Conservation (phyloP, 2,113 vertebrate species). For the Callorhinus ursinus region DNA sequence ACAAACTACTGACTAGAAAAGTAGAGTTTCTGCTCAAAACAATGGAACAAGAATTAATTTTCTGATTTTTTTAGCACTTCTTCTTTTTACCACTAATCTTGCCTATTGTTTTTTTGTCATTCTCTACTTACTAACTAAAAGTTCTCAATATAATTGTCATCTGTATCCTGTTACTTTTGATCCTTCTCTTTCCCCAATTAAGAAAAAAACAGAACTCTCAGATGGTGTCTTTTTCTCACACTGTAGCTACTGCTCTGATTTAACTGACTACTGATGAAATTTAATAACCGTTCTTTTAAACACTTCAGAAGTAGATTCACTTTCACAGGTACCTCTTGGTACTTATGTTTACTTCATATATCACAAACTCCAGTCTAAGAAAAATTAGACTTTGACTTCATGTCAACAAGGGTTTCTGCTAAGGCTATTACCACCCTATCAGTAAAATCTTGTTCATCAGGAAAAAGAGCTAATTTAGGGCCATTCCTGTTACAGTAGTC, state of each 20-base stretch:
- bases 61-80: background rate
- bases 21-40: background rate
- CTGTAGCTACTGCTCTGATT: background rate
- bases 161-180: background rate
- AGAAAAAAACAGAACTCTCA: background rate
- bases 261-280: background rate
- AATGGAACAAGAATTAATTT: background rate
- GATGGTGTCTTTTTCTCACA: background rate
- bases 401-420: background rate
- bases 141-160: background rate
- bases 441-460: background rate
- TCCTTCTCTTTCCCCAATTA: background rate
- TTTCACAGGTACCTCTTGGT: background rate
- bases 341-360: background rate
- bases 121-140: background rate
- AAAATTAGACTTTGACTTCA: slow-evolving; percentile 4
- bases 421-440: background rate
- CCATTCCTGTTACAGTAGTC: background rate
- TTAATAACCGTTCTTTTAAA: background rate
- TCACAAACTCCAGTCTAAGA: background rate
- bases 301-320: background rate
- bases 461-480: background rate
- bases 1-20: background rate
- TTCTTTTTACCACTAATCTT: background rate
- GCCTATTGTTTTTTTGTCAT: background rate